Conservation (phyloP, 2,888 invertebrate species). For the Thecophora atra region DNA sequence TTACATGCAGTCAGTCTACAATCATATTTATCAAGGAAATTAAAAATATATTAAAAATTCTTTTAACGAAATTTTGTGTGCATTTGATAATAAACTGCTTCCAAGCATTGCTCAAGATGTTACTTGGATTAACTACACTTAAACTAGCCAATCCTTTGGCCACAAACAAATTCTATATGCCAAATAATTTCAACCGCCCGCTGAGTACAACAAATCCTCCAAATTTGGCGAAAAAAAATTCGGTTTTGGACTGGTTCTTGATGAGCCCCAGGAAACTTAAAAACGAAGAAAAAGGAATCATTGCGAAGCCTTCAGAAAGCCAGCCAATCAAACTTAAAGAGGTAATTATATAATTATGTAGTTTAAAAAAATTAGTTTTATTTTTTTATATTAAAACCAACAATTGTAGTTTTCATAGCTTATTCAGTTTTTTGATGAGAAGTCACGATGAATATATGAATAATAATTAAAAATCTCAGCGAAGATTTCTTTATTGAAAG, state of each 20-base stretch:
- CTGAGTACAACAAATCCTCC: not conserved
- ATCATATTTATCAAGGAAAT: too few relatives aligned
- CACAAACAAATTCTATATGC: not conserved
- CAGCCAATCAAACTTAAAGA: not conserved
- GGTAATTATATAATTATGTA: constrained; percentile 2
- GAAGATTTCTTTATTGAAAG: too few relatives aligned
- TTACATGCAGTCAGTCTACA: too few relatives aligned
- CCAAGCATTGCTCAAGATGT: not conserved
- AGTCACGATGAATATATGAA: too few relatives aligned
- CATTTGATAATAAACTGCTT: too few relatives aligned
- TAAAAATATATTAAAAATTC: too few relatives aligned
- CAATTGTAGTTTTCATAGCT: too few relatives aligned
- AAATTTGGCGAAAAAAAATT: not conserved
- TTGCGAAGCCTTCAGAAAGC: not conserved
- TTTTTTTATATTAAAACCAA: too few relatives aligned
- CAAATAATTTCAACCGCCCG: not conserved
- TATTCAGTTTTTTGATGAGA: too few relatives aligned
- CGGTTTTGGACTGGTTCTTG: constrained; percentile 11
- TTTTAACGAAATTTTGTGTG: too few relatives aligned
- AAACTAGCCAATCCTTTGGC: not conserved
- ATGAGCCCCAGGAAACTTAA: not conserved
- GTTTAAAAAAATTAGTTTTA: too few relatives aligned
- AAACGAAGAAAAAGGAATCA: not conserved
- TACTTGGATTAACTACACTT: not conserved
- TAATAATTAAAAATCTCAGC: too few relatives aligned